Evolutionary conservation across 2,888 invertebrate genomes (phyloP).

Genomic region (Vanessa cardui): DNA sequence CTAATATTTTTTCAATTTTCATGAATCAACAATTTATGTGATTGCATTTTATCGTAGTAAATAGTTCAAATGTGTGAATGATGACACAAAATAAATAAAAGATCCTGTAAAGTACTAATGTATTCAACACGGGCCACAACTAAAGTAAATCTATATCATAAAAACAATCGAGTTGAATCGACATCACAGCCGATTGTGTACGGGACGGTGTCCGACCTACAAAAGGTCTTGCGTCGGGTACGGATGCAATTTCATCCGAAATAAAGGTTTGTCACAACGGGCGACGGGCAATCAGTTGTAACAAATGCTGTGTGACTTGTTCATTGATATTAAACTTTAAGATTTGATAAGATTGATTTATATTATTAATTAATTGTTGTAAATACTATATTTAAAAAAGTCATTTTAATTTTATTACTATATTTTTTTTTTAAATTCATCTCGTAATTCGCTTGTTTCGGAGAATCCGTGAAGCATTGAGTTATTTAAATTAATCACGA

Average conservation of each 20-base stretch:
- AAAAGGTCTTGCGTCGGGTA: conserved; percentile 47
- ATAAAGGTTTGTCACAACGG: conserved; percentile 53
- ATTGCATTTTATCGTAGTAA: not conserved
- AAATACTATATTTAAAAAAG: not conserved
- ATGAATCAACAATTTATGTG: not conserved
- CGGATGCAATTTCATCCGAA: conserved; percentile 55
- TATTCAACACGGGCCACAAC: not conserved
- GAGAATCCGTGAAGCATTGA: too few relatives aligned
- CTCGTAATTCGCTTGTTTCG: too few relatives aligned
- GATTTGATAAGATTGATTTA: conserved; percentile 14
- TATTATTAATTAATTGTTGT: not conserved
- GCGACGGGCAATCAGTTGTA: conserved; percentile 48
- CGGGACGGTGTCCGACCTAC: conserved; percentile 44
- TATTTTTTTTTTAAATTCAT: too few relatives aligned
- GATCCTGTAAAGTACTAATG: not conserved
- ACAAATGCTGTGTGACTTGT: conserved; percentile 57
- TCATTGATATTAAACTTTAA: conserved; percentile 19
- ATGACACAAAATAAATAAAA: not conserved
- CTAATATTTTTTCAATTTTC: not conserved
- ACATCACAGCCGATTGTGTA: conserved; percentile 6
- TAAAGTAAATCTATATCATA: not conserved
- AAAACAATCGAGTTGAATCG: not conserved
- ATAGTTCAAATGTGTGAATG: not conserved
- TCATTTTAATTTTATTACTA: too few relatives aligned
- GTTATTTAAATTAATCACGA: too few relatives aligned